Evolutionary conservation across 2,797 vertebrate genomes (phyloP).

Genomic region (Smutsia temminckii): DNA sequence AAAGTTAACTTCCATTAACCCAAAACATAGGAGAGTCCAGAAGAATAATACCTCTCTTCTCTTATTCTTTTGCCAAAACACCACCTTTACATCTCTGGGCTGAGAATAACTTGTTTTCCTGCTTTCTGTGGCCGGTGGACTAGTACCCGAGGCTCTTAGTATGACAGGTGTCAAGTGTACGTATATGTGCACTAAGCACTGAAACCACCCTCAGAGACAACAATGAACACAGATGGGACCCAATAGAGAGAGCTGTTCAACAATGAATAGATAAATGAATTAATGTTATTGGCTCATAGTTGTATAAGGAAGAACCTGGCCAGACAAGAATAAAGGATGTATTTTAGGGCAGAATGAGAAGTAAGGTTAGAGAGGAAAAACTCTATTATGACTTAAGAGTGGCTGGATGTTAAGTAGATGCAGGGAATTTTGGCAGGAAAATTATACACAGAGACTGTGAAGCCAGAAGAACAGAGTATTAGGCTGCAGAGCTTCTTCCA

Average conservation of each 20-base stretch:
- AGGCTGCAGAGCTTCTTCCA: background rate
- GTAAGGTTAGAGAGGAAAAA: background rate
- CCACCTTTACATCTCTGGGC: background rate
- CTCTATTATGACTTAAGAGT: background rate
- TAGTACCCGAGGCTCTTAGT: background rate
- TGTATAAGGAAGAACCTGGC: background rate
- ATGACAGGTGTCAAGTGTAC: background rate
- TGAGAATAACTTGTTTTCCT: background rate
- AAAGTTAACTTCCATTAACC: background rate
- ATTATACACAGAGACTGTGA: background rate
- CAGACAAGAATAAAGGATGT: background rate
- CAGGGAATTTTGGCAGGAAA: constrained; percentile 11
- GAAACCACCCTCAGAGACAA: background rate
- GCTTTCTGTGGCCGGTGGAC: background rate
- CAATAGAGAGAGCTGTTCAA: background rate
- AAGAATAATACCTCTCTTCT: background rate
- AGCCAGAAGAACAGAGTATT: background rate
- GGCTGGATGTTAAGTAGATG: background rate
- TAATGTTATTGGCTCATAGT: background rate
- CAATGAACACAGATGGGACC: background rate
- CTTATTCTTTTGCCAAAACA: background rate
- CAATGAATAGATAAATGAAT: background rate
- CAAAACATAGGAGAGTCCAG: background rate
- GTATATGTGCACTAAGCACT: background rate
- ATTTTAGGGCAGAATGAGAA: background rate